These are phyloP conservation scores for Azorinus chamasolen DNA, from an alignment of 2,888 invertebrate species.

Conservation along the genomic window DNA sequence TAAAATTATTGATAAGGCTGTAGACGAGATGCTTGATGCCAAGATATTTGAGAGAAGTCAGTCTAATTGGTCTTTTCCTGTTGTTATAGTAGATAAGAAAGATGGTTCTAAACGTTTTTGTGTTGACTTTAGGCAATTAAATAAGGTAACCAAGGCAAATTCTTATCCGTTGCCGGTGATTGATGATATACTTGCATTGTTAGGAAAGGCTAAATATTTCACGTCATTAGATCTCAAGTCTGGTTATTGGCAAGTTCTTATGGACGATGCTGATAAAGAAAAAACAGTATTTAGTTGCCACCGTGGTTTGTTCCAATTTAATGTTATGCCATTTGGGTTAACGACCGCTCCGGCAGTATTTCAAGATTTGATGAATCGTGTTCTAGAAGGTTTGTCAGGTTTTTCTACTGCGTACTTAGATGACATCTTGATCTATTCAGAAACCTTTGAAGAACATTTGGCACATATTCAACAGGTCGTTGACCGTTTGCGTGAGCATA, in stretches of 20 bases:
- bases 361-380: no score
- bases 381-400: no score
- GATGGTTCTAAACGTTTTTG: no score
- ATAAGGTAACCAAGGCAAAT: constrained; percentile 15
- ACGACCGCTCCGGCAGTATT: no score
- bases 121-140: neutral
- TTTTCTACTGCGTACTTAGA: constrained; percentile 22
- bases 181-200: constrained; percentile 22
- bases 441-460: constrained; percentile 44
- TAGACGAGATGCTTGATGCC: constrained; percentile 34
- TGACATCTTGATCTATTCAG: constrained; percentile 4
- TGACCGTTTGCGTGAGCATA: constrained; percentile 23
- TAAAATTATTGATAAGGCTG: constrained; percentile 28
- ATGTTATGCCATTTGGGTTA: no score
- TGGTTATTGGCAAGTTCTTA: constrained; percentile 43
- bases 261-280: constrained; percentile 30
- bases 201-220: constrained; percentile 37
- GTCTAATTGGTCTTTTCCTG: no score
- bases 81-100: neutral
- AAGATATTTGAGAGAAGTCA: no score
- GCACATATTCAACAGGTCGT: constrained; percentile 33
- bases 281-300: constrained; percentile 47
- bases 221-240: constrained; percentile 30
- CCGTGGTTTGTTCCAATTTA: neutral
- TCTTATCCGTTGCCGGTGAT: constrained; percentile 10